Conservation (phyloP, 2,888 invertebrate genomes). For the Icerya purchasi region DNA sequence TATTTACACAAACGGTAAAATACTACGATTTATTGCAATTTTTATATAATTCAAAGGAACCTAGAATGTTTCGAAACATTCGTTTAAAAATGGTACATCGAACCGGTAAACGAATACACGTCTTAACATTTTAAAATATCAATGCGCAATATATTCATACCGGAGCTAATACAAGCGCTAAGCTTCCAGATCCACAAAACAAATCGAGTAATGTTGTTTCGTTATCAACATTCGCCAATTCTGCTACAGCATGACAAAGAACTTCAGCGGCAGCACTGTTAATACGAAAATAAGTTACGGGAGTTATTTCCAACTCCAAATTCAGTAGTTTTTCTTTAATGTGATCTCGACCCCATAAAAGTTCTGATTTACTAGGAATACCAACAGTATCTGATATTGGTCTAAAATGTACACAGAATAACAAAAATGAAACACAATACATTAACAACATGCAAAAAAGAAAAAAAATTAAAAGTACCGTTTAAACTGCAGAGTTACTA, state of each 20-base stretch:
- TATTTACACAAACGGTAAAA: too few species aligned
- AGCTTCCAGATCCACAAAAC: slow-evolving; percentile 41
- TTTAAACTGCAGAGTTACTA: too few species aligned
- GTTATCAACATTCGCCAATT: slow-evolving; percentile 25
- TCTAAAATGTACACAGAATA: slow-evolving; percentile 6
- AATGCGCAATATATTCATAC: slow-evolving; percentile 16
- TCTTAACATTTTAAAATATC: too few species aligned
- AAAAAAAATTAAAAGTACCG: neutral
- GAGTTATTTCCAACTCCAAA: slow-evolving; percentile 17
- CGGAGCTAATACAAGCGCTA: slow-evolving; percentile 29
- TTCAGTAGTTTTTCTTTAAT: slow-evolving; percentile 17
- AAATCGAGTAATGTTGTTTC: slow-evolving; percentile 33
- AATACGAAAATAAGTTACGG: slow-evolving; percentile 26
- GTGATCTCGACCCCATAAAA: slow-evolving; percentile 17
- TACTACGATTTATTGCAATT: too few species aligned
- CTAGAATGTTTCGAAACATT: too few species aligned
- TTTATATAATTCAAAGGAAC: too few species aligned
- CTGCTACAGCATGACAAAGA: slow-evolving; percentile 31
- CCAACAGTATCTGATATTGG: slow-evolving; percentile 12
- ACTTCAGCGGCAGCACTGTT: slow-evolving; percentile 23
- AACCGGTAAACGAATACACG: too few species aligned
- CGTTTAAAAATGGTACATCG: too few species aligned
- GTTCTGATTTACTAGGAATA: slow-evolving; percentile 15
- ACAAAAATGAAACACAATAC: neutral
- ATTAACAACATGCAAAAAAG: neutral